Evolutionary conservation across 2,888 invertebrate genomes (phyloP).

Genomic region (Schizaphis graminum): DNA sequence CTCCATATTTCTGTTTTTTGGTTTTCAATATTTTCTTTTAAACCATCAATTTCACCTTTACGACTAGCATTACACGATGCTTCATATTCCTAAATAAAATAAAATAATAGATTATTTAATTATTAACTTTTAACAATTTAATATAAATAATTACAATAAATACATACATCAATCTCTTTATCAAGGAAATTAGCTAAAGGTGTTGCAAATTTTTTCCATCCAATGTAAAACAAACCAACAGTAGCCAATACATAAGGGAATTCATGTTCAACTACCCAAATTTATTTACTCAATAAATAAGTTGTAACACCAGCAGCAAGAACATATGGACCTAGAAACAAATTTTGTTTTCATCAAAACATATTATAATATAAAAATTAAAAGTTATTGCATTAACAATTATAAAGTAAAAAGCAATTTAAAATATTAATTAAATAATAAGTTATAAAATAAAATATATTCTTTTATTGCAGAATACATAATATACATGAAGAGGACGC

Average conservation of each 20-base stretch:
- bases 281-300: conserved; percentile 93
- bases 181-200: conserved; percentile 78
- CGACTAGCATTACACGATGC: conserved; percentile 40
- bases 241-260: conserved; percentile 86
- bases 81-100: conserved; percentile 54
- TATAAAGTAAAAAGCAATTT: neutral
- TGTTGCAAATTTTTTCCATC: conserved; percentile 83
- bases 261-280: conserved; percentile 94
- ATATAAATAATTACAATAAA: conserved; percentile 68
- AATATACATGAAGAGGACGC: neutral
- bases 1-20: conserved; percentile 79
- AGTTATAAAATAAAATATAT: neutral
- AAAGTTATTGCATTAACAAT: neutral
- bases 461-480: neutral
- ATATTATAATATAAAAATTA: neutral
- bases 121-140: neutral
- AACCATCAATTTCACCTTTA: conserved; percentile 5
- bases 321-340: conserved; percentile 89
- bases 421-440: neutral
- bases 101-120: neutral
- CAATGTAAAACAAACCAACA: conserved; percentile 77
- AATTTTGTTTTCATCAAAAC: conserved; percentile 27
- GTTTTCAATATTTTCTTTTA: conserved; percentile 76
- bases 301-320: conserved; percentile 86
- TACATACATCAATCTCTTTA: conserved; percentile 80